A percentile compares a stretch with the other conserved stretches of the same genome.
Evolutionary conservation across 1,140 invertebrate genomes (phyloP).

Genomic region (Cotesia typhae): DNA sequence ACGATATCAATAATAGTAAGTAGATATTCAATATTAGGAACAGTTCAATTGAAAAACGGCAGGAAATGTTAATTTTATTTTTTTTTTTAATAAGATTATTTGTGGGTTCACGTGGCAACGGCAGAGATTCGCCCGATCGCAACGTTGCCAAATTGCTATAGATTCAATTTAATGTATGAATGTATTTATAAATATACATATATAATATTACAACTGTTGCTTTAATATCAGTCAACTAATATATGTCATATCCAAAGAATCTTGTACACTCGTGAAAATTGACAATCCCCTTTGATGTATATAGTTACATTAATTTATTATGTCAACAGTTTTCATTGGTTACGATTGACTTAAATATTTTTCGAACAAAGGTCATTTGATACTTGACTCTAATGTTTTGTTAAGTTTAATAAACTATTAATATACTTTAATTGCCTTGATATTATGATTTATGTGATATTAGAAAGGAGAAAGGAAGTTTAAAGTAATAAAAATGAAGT

Average conservation of each 20-base stretch:
- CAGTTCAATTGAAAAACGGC: slow-evolving; percentile 6
- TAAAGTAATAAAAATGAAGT: too few species aligned
- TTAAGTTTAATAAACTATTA: not conserved
- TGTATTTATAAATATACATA: slow-evolving; percentile 11
- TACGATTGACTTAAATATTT: not conserved
- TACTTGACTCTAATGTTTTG: not conserved
- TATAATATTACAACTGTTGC: slow-evolving; percentile 12
- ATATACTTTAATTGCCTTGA: not conserved
- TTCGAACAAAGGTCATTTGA: slow-evolving; percentile 4
- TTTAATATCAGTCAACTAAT: not conserved
- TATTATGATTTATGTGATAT: too few species aligned
- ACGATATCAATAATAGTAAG: not conserved
- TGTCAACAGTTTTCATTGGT: slow-evolving; percentile 21
- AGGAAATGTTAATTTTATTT: slow-evolving; percentile 19
- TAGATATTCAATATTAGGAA: slow-evolving; percentile 12
- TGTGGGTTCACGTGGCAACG: slow-evolving; percentile 41
- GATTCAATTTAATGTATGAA: not conserved
- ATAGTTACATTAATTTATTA: slow-evolving; percentile 34
- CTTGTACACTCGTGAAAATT: slow-evolving; percentile 24
- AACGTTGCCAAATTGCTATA: slow-evolving; percentile 38
- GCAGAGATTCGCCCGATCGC: slow-evolving; percentile 38
- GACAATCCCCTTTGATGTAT: slow-evolving; percentile 19
- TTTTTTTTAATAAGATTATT: slow-evolving; percentile 35
- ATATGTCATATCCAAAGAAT: not conserved
- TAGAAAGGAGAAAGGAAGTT: too few species aligned